Base-by-base conservation (phyloP, 2,113 vertebrate genomes). In the Perccottus glenii region DNA sequence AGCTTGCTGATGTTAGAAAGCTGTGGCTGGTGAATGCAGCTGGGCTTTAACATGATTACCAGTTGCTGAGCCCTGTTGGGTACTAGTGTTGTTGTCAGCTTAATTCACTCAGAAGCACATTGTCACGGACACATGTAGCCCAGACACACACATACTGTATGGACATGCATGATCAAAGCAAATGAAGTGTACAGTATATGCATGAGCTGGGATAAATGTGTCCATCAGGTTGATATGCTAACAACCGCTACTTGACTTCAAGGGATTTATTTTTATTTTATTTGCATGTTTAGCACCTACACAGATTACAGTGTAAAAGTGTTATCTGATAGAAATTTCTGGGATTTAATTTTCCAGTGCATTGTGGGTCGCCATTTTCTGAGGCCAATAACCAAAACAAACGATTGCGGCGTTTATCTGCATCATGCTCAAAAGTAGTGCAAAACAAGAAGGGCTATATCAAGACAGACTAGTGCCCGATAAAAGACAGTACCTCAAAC, bases 21-120 rank as follows among this genome's bases (percentile, higher is more conserved):
- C 59, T 38, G 52, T 36, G 52, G 33, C 33, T 73, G 48, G 60
- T 70, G 67, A 72, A 75, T 81, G 16, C 65, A 78, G 65, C 68
- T 77, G 79, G 68, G 70, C 56, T 27, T 58, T 79, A 82, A 90
- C 77, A 62, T 70, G 85, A 86, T 82, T 84, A 75, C 65, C 78
- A 78, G 73, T 75, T 64, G 73, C 66, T 73, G 74, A 77, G 71
- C 63, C 76, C 78, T 76, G 73, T 55, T 70, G 75, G 67, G 36
- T 60, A 58, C 70, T 38, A 58, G 60, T 69, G 70, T 45, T 53
- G 64, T 81, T 84, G 86, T 87, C 86, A 70, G 70, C 67, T 81
- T 78, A 70, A 72, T 78, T 81, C 77, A 75, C 61, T 50, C 71
- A 38, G 67, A 70, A 58, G 70, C 69, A 56, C 69, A 67, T 61